Base-by-base conservation (phyloP, 1,140 invertebrate species). In the Bombus superbus region DNA sequence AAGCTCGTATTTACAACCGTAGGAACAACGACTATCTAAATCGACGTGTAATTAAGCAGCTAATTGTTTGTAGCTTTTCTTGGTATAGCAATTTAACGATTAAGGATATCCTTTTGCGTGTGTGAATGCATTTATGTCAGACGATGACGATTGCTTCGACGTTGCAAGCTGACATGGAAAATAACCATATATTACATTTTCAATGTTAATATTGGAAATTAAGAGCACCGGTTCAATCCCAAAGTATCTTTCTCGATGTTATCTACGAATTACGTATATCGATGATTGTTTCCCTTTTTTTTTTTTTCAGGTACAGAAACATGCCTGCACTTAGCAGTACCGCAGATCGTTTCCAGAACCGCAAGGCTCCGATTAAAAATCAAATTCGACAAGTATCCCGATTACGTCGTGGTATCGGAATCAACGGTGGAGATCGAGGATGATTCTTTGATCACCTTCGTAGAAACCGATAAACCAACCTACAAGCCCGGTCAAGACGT, bases 401-500 rank as follows among this genome's bases (percentile, higher is more conserved):
- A 96, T 92, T 95, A 96, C 90, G 77, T 92, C 76, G 91, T 97
- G 88, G 94, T 95, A 78, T 73, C 95, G 84, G 95, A 95, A 90
- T 93, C 96, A 90, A 83, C 95, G 85, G 75, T 94, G 89, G 82
- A 91, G 79, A 91, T 95, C 92, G 87, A 95, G 91, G 91, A 95
- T 38, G 94, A 95, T 76, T 94, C 96, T 5, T 91, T 95, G 69
- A 93, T 96, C 25, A 92, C 96, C 11, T 94, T 96, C 40, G 92
- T 96, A 5, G 96, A 96, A 87, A 96, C 96, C 2, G 96, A 96
- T 74, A 96, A 96, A 79, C 95, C 96, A 0, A 95, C 97, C 11
- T 97, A 97, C 92, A 96, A 97, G 79, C 97, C 96, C 9, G 96
- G 96, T 6, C 96, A 97, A 88, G 94, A 95, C 85, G 96, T 96